Base-by-base conservation (phyloP, 2,888 invertebrate genomes). In the Eristalis pertinax region DNA sequence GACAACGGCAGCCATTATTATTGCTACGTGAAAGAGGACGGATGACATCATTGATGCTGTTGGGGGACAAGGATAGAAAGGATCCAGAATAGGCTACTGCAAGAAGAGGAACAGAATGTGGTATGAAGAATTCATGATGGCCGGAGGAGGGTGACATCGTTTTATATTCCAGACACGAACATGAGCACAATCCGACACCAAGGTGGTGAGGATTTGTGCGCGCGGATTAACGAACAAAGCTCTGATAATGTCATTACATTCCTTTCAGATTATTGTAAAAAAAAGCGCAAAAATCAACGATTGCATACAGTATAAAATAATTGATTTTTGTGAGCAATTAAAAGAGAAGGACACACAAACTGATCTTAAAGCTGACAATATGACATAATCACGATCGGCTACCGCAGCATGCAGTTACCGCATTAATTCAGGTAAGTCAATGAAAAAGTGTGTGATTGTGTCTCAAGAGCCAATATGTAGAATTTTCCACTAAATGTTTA, bases 211-310 rank as follows among this genome's bases (percentile, higher is more conserved):
- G 73, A 79, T 63, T 72, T 79, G 62, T 69, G 67, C 63, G 68
- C 75, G 72, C 84, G 84, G 80, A 87, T 76, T 87, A 87, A 60
- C 72, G 72, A 87, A 84, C 70, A 72, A 43, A 80, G 64, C 72
- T 80, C 64, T 80, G 84, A 87, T 87, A 87, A 87, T 87, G 87
- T 84, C 84, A 87, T 87, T 87, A 73, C 68, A 76, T 73, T 74
- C 78, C 68, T 63, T 38, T 69, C 13, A 35, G 13, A 32, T 22
- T 65, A 76, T 43, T 73, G 26, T 73, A 76, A 70, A 67, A 72
- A 69, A 70, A 75, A 32, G 13, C 38, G 41, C 64, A 76, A 68
- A 13, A 29, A 38, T 10, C 24, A 60, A 10, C 24, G 19, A 13
- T 83, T 64, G 82, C 67, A 68, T 74, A 24, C 29, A 43, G 68